Conservation (phyloP, 53 echinoderm and acorn worm genomes). For the Patiria pectinifera region DNA sequence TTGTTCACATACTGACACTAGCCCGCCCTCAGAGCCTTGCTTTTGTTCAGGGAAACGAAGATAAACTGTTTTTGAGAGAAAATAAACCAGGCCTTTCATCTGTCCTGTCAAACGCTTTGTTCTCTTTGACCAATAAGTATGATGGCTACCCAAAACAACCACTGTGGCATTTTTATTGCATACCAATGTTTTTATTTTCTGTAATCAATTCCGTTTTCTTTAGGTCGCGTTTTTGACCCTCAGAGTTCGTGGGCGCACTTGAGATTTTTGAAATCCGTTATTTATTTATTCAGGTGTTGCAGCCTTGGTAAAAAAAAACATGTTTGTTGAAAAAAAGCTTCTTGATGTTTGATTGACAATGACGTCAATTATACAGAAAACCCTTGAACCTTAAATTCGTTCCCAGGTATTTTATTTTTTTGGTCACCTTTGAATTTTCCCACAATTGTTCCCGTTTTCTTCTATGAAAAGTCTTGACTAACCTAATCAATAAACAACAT, state of each 20-base stretch:
- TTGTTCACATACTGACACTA: not conserved
- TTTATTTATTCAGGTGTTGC: constrained; percentile 10
- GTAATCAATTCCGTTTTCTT: not conserved
- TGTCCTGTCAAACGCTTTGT: not conserved
- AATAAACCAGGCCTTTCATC: not conserved
- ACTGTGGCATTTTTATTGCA: not conserved
- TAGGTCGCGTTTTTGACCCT: not conserved
- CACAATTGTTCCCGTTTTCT: not conserved
- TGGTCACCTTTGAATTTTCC: not conserved
- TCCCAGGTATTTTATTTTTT: not conserved
- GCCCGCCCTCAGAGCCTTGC: not conserved
- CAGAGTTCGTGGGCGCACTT: constrained; percentile 26
- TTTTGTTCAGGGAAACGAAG: not conserved
- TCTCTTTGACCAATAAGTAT: not conserved
- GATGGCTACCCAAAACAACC: not conserved
- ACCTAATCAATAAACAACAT: not conserved
- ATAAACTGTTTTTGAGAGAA: not conserved
- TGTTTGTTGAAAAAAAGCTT: not conserved
- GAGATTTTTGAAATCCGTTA: not conserved
- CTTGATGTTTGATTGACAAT: not conserved
- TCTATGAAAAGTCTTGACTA: not conserved
- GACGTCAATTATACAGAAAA: not conserved
- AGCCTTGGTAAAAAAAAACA: not conserved
- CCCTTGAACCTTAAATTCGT: not conserved
- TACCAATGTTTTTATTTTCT: not conserved